Conservation (phyloP, 2,888 invertebrate species). For the Apoda limacodes region DNA sequence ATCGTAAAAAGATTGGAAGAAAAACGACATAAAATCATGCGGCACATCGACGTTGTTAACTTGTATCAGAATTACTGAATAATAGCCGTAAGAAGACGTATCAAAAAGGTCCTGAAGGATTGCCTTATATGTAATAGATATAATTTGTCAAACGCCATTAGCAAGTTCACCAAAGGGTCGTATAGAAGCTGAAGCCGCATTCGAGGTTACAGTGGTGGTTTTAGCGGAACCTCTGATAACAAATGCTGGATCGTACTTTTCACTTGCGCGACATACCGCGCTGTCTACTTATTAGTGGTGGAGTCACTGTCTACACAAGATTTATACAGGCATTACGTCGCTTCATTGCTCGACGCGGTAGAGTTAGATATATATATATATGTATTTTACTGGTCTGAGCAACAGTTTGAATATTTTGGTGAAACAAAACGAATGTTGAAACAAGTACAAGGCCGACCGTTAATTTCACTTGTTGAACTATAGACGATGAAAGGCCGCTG, state of each 20-base stretch:
- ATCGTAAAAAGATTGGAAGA: background rate
- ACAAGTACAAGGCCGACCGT: too few relatives aligned
- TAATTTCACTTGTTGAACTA: too few relatives aligned
- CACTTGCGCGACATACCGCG: conserved; percentile 9
- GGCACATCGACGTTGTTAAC: background rate
- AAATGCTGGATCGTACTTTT: conserved; percentile 12
- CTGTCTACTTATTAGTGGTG: conserved; percentile 7
- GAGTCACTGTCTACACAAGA: conserved; percentile 7
- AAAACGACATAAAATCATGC: background rate
- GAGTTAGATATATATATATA: too few relatives aligned
- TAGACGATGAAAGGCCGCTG: too few relatives aligned
- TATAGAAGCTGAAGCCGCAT: conserved; percentile 1
- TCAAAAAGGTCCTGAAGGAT: background rate
- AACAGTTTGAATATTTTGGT: too few relatives aligned
- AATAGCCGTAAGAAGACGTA: conserved; percentile 1
- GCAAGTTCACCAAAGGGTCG: conserved; percentile 4
- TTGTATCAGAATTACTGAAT: conserved; percentile 1
- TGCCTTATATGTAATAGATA: conserved; percentile 8
- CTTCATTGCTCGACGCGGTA: too few relatives aligned
- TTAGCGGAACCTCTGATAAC: conserved; percentile 8
- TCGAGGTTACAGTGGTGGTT: conserved; percentile 7
- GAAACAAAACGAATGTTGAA: too few relatives aligned
- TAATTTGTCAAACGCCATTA: background rate
- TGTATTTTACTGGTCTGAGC: too few relatives aligned
- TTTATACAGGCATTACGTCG: too few relatives aligned